Evolutionary conservation across 1,140 invertebrate genomes (phyloP), one percentile per base, ranked within the genome.

Genomic region (Thrips palmi): DNA sequence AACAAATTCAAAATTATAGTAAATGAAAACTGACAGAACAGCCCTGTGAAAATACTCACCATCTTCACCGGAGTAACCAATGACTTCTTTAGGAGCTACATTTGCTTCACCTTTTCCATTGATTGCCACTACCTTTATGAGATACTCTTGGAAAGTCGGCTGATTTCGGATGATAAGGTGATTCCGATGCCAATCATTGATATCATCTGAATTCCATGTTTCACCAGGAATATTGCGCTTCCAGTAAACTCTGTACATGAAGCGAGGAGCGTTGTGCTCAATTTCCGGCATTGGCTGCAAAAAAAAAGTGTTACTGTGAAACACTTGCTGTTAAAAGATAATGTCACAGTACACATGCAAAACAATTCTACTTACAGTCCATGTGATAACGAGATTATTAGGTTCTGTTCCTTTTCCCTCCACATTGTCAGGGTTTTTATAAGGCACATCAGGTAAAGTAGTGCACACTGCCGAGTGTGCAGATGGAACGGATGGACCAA

Each of bases 31-130:
- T 10, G 12, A 39, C 21, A 34, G n/a, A 17, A 10, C 18, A 29
- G 15, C 20, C 20, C 23, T 35, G 34, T n/a, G 2, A 11, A 25
- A 27, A 33, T 39, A 56, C 53, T 54, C 55, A 65, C 75, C 67
- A 62, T 91, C 87, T 64, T 98, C 92, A 32, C 94, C 94, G 0
- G 93, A 97, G 59, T 76, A 94, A 7, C 94, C 94, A 37, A 74
- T 68, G 1, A 87, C 67, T 61, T 86, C 81, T 15, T 74, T 63
- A 0, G 87, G 77, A 1, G 74, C 67, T 3, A 82, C 74, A 53
- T 82, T 80, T 2, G 87, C 81, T 53, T 86, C 80, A 15, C 94
- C 94, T 38, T 70, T 71, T 39, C 77, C 73, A 59, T 99, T 98
- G 27, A 86, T 74, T 1, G 92, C 89, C 25, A 81, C 70, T 1